A percentile compares a stretch with the other conserved stretches of the same genome.
These are phyloP conservation scores for Octopus bimaculoides DNA, from an alignment of 1,140 invertebrate genomes.

Conservation along the genomic window DNA sequence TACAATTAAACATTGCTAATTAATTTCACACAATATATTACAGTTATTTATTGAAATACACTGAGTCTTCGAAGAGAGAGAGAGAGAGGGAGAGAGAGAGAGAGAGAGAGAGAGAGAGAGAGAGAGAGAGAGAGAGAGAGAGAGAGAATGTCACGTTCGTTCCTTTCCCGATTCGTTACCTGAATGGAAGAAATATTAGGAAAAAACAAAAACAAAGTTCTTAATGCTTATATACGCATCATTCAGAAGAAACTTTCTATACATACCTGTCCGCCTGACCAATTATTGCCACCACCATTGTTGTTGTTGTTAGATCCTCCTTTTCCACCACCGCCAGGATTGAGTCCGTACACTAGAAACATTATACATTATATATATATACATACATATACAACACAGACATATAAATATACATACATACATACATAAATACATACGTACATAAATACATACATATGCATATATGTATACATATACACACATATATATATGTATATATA, in stretches of 20 bases:
- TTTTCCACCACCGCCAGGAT: too few relatives aligned
- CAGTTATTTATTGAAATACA: too few relatives aligned
- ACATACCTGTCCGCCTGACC: too few relatives aligned
- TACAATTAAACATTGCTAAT: too few relatives aligned
- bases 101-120: neutral
- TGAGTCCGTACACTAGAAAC: neutral
- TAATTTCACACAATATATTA: too few relatives aligned
- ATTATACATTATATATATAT: neutral
- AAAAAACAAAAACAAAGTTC: too few relatives aligned
- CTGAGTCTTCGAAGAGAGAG: neutral
- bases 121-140: conserved; percentile 6
- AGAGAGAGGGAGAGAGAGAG: neutral
- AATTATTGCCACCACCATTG: too few relatives aligned
- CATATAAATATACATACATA: neutral
- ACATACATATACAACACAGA: neutral
- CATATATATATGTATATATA: neutral
- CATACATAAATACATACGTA: neutral
- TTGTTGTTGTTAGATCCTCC: too few relatives aligned
- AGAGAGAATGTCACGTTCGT: neutral
- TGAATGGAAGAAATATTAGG: too few relatives aligned
- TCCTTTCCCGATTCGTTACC: too few relatives aligned
- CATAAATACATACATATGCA: neutral
- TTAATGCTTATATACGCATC: too few relatives aligned
- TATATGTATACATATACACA: neutral
- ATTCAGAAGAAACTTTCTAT: too few relatives aligned